Evolutionary conservation across 2,888 invertebrate species (phyloP), one percentile per base, ranked within the genome.

Genomic region (Torymus aiolomorphi): DNA sequence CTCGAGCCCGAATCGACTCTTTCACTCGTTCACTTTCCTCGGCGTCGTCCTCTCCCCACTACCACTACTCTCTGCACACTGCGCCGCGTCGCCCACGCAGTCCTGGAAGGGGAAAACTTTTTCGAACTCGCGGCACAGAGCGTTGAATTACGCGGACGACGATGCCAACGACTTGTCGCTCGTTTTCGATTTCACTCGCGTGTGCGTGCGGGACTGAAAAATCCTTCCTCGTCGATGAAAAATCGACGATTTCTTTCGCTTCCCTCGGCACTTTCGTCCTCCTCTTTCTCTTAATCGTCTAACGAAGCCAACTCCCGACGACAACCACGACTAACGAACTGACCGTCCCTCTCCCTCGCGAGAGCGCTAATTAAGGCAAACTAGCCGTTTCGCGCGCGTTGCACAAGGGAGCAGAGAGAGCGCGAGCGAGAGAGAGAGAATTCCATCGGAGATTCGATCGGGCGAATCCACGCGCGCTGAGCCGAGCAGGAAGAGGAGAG

Each of bases 391-490:
- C 66, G n/a, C 42, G n/a, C 49, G 49, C 49, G 63, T 74, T 74
- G 69, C 73, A 78, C 31, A 78, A 78, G 69, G 42, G 31, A 14
- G 51, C 31, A 52, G 16, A 18, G 73, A 78, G 69, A 31, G 24
- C 11, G 51, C 31, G 57, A n/a, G 42, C 51, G 51, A 51, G 54
- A 61, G 54, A 61, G 18, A 67, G 73, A 57, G 59, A 79, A 75
- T 79, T 79, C 75, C 79, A 75, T 71, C 61, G 71, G 52, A 75
- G 75, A 75, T 75, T 71, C 75, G 75, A 79, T 79, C 75, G 79
- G 74, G 65, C 79, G 75, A 79, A 69, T 74, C 63, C 62, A 20
- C 24, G n/a, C 11, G 42, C 24, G n/a, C 11, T 57, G 24, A 56
- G 56, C 62, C 63, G 49, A 71, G 54, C 63, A 69, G 61, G 65